A percentile compares a stretch with the other conserved stretches of the same genome.
Conservation (phyloP, 2,888 invertebrate species). For the Sepioteuthis lessoniana region DNA sequence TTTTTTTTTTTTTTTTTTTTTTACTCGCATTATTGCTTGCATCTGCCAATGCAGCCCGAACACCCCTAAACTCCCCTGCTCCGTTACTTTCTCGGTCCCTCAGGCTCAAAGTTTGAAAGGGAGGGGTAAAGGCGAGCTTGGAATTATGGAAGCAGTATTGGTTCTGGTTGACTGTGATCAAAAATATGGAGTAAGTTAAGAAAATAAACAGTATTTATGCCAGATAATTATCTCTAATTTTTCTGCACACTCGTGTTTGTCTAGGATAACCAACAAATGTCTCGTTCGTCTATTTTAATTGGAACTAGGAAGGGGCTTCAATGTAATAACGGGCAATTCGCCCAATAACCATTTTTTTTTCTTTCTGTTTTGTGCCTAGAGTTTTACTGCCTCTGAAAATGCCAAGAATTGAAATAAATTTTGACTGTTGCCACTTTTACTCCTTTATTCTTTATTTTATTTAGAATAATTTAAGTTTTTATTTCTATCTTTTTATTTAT, state of each 20-base stretch:
- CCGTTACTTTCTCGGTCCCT: not conserved
- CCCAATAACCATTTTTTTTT: not conserved
- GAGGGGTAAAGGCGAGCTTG: not conserved
- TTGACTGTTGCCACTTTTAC: not conserved
- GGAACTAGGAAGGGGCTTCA: not conserved
- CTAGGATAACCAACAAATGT: not conserved
- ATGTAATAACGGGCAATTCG: not conserved
- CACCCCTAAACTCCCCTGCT: not conserved
- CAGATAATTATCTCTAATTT: not conserved
- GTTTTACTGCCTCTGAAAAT: not conserved
- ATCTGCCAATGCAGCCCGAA: not conserved
- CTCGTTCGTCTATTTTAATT: not conserved
- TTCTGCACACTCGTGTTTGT: constrained; percentile 33
- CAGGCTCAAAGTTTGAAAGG: not conserved
- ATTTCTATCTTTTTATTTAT: no score
- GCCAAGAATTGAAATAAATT: not conserved
- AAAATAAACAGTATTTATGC: constrained; percentile 33
- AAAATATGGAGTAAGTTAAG: constrained; percentile 23
- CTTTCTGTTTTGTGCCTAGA: not conserved
- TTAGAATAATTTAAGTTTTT: no score
- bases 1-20: not conserved
- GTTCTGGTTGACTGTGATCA: constrained; percentile 15
- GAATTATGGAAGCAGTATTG: not conserved
- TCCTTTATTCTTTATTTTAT: not conserved
- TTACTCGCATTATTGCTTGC: not conserved